Evolutionary conservation across 2,797 vertebrate species (phyloP).

Genomic region (Peromyscus melanophrys): DNA sequence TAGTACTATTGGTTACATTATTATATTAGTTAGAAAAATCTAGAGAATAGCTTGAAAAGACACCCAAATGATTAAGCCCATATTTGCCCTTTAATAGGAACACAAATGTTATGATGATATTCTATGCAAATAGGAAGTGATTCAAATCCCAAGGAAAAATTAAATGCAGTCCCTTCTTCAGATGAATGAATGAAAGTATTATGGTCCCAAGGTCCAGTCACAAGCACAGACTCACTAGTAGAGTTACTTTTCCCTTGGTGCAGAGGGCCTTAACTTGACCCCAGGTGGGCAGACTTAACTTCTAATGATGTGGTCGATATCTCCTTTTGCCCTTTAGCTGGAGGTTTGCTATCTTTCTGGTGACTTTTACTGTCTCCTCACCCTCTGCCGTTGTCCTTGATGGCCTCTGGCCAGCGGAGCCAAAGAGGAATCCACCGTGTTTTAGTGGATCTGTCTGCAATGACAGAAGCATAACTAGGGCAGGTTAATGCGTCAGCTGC

Average conservation of each 20-base stretch:
- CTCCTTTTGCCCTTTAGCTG: not conserved
- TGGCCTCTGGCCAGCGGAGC: not conserved
- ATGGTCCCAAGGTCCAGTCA: not conserved
- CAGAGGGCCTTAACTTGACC: not conserved
- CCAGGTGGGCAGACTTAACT: not conserved
- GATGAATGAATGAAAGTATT: no score
- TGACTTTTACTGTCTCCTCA: not conserved
- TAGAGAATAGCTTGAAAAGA: not conserved
- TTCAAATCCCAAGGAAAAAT: not conserved
- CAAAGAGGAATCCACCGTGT: not conserved
- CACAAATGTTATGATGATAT: not conserved
- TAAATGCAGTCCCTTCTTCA: not conserved
- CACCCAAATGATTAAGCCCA: not conserved
- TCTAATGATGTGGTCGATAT: no score
- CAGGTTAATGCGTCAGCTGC: not conserved
- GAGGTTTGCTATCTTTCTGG: not conserved
- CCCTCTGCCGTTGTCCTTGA: not conserved
- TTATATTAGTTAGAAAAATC: not conserved
- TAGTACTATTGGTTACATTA: not conserved
- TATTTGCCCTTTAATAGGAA: not conserved
- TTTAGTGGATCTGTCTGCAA: not conserved
- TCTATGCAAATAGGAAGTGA: not conserved
- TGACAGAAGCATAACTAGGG: not conserved
- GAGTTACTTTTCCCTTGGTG: no score
- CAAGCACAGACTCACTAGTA: not conserved